A percentile compares a stretch with the other conserved stretches of the same genome.
These are phyloP conservation scores for Tipula lateralis DNA, from an alignment of 2,888 invertebrate genomes.

Conservation along the genomic window DNA sequence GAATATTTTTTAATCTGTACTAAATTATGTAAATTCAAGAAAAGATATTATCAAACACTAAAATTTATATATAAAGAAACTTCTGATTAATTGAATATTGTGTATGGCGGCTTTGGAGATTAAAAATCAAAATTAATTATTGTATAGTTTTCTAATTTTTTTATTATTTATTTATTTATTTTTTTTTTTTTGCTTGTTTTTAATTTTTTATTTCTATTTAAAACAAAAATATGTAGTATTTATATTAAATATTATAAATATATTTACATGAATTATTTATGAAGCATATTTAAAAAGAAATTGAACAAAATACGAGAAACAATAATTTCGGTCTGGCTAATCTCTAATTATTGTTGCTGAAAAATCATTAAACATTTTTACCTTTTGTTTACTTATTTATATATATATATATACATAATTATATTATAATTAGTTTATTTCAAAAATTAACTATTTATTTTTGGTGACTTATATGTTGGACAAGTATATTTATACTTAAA, in stretches of 20 bases:
- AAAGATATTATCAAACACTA: not conserved
- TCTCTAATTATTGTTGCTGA: slow-evolving; percentile 29
- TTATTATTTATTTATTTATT: not conserved
- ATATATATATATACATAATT: not conserved
- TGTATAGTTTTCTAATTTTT: slow-evolving; percentile 12
- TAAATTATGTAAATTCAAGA: not conserved
- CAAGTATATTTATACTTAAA: not conserved
- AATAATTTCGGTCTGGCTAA: slow-evolving; percentile 29
- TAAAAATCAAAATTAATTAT: slow-evolving; percentile 28
- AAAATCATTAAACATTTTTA: not conserved
- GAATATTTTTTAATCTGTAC: not conserved
- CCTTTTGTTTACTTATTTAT: not conserved
- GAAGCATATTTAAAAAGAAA: not conserved
- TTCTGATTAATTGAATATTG: slow-evolving; percentile 26
- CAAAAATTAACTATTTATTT: not conserved
- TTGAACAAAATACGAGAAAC: not conserved
- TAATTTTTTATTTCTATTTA: not conserved
- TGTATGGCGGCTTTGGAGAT: slow-evolving; percentile 29
- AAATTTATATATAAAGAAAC: too few species aligned
- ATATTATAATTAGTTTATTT: slow-evolving; percentile 3
- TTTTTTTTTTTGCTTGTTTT: slow-evolving; percentile 2
- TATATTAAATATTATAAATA: not conserved
- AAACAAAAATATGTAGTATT: slow-evolving; percentile 24
- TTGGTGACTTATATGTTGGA: not conserved
- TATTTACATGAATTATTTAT: not conserved